These are phyloP conservation scores for Erethizon dorsatum DNA, from an alignment of 2,797 vertebrate genomes.

Conservation along the genomic window DNA sequence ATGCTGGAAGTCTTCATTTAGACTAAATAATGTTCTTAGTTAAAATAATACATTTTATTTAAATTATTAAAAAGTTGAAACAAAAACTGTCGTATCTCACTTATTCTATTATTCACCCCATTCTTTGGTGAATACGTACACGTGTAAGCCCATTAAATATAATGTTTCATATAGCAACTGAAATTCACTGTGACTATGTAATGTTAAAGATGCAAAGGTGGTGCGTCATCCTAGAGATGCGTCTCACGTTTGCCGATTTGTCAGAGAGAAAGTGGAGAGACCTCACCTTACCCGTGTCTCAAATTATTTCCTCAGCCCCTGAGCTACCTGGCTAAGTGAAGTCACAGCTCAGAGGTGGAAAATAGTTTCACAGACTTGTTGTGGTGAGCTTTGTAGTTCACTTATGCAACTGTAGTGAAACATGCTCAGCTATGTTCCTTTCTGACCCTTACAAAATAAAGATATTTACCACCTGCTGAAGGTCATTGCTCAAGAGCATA, in stretches of 20 bases:
- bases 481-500: neutral
- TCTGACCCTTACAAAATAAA: neutral
- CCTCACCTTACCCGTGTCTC: fast-evolving
- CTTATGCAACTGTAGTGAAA: neutral
- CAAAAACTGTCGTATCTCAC: neutral
- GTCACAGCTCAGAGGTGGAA: neutral
- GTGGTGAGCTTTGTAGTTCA: neutral
- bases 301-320: neutral
- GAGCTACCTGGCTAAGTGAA: neutral
- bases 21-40: neutral
- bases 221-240: neutral
- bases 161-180: neutral
- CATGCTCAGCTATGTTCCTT: neutral
- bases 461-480: neutral
- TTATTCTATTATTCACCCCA: neutral
- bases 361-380: neutral
- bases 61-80: neutral
- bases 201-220: neutral
- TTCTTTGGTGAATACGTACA: neutral
- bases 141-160: neutral
- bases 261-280: neutral
- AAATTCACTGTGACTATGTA: neutral
- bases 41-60: neutral
- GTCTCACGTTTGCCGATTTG: neutral
- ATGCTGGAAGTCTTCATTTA: neutral